Percentiles rank a stretch among this genome's conserved stretches.
Evolutionary conservation across 2,113 vertebrate species (phyloP).

Genomic region (Desmodus rotundus): DNA sequence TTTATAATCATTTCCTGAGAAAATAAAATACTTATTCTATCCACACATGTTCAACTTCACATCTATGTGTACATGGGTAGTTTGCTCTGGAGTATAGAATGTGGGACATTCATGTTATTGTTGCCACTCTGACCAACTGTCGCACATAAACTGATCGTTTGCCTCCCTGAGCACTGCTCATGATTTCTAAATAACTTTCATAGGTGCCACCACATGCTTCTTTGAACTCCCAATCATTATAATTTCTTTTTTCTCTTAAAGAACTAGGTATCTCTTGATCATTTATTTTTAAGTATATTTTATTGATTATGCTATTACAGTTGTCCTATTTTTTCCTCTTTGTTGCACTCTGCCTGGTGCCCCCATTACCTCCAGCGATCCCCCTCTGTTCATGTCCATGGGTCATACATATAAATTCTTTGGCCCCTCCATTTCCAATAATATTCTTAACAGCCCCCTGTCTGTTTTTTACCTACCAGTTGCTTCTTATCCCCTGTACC

Average conservation of each 20-base stretch:
- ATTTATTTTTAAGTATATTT: no score
- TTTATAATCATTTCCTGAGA: not conserved
- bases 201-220: not conserved
- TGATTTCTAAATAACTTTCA: not conserved
- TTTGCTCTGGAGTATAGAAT: not conserved
- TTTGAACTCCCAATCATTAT: not conserved
- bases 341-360: no score
- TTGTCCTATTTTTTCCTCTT: no score
- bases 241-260: not conserved
- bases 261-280: not conserved
- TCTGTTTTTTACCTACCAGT: no score
- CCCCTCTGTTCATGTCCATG: no score
- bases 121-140: not conserved
- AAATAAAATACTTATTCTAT: not conserved
- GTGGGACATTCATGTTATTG: not conserved
- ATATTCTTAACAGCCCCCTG: no score
- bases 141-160: not conserved
- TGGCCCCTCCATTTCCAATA: no score
- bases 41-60: not conserved
- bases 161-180: not conserved
- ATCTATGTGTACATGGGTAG: not conserved
- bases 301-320: no score
- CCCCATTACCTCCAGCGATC: no score
- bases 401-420: no score
- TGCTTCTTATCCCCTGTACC: no score